Conservation (phyloP, 2,797 vertebrate genomes). For the Rallus crepitans region DNA sequence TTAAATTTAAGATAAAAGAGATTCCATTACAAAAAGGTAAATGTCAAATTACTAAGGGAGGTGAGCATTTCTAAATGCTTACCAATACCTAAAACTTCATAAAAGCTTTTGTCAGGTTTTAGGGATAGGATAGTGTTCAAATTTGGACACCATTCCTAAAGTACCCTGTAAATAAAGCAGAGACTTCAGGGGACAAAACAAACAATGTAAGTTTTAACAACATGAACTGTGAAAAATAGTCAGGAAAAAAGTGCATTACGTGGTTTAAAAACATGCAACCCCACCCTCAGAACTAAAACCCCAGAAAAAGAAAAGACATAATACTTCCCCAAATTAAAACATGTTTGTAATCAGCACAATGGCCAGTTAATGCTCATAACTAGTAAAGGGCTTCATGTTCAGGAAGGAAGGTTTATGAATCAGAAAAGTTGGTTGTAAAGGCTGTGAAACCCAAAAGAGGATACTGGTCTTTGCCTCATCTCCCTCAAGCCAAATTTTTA, state of each 20-base stretch:
- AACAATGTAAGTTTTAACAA: not conserved
- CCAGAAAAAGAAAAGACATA: not conserved
- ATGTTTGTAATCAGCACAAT: not conserved
- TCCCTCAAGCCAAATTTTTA: not conserved
- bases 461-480: not conserved
- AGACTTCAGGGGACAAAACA: not conserved
- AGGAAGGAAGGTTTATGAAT: not conserved
- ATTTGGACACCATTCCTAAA: not conserved
- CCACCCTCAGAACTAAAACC: not conserved
- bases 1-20: not conserved
- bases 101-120: not conserved
- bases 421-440: not conserved
- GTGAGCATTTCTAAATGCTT: not conserved
- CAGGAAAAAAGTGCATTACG: not conserved
- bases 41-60: not conserved
- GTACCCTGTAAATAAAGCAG: not conserved
- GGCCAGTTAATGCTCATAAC: not conserved
- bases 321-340: not conserved
- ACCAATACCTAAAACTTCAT: not conserved
- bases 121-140: not conserved
- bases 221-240: not conserved
- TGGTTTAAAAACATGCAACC: not conserved
- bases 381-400: not conserved
- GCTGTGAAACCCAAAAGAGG: not conserved
- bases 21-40: not conserved